These are phyloP conservation scores for Penaeus vannamei DNA, from an alignment of 1,140 invertebrate genomes.

Conservation along the genomic window DNA sequence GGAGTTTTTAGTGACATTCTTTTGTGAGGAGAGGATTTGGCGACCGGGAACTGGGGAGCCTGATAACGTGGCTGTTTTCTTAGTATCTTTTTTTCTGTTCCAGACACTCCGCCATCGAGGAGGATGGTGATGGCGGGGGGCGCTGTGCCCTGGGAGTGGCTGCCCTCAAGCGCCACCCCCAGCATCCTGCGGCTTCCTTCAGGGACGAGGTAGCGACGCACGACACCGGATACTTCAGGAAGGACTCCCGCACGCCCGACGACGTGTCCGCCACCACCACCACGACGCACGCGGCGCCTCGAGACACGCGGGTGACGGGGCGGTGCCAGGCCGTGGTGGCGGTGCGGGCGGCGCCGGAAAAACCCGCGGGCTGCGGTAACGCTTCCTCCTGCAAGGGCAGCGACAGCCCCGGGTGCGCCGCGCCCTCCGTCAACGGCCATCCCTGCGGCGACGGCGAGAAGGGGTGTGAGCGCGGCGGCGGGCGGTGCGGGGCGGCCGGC, in stretches of 20 bases:
- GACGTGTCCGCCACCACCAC: slow-evolving; percentile 5
- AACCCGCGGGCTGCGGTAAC: too few species aligned
- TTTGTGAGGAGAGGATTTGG: not conserved
- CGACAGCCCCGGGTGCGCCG: not conserved
- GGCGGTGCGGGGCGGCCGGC: not conserved
- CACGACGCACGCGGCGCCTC: not conserved
- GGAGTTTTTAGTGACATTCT: not conserved
- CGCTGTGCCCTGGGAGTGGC: slow-evolving; percentile 23
- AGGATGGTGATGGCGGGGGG: slow-evolving; percentile 44
- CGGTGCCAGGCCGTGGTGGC: too few species aligned
- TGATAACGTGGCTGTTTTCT: not conserved
- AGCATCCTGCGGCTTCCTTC: slow-evolving; percentile 56
- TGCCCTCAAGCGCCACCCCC: slow-evolving; percentile 47
- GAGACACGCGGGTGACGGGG: not conserved
- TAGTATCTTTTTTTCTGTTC: not conserved
- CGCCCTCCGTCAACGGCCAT: slow-evolving; percentile 28
- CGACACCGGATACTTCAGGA: slow-evolving; percentile 58
- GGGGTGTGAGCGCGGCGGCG: not conserved
- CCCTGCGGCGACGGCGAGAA: slow-evolving; percentile 4
- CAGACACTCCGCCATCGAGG: slow-evolving; percentile 63
- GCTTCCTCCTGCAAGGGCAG: not conserved
- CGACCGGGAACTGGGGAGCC: not conserved
- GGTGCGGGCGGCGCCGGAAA: too few species aligned
- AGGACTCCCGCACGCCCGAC: slow-evolving; percentile 51
- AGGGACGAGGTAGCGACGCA: slow-evolving; percentile 50